Percentiles rank a stretch among this genome's conserved stretches.
These are phyloP conservation scores for Tribolium castaneum DNA, from an alignment of 1,140 invertebrate species.

Conservation along the genomic window DNA sequence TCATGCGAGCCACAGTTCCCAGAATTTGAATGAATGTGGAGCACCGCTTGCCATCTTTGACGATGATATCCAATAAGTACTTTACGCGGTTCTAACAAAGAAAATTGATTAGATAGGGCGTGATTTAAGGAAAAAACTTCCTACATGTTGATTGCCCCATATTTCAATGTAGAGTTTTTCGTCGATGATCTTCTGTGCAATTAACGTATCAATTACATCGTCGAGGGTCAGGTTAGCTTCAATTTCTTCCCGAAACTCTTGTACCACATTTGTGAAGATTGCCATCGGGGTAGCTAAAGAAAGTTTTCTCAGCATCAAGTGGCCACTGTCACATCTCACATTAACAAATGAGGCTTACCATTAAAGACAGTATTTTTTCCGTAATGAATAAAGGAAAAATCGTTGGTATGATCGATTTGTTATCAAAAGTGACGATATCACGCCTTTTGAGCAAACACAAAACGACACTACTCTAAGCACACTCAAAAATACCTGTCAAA, in stretches of 20 bases:
- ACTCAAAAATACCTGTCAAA: constrained; percentile 11
- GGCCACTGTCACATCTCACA: background rate
- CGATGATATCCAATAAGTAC: background rate
- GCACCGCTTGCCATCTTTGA: constrained; percentile 9
- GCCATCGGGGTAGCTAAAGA: constrained; percentile 11
- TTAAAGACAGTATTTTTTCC: background rate
- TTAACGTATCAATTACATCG: constrained; percentile 17
- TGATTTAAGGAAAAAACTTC: background rate
- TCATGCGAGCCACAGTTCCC: background rate
- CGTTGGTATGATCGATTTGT: no score
- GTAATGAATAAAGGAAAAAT: background rate
- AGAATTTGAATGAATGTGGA: constrained; percentile 15
- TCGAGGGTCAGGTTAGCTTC: background rate
- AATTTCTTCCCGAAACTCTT: constrained; percentile 24
- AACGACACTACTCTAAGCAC: background rate
- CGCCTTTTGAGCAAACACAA: background rate
- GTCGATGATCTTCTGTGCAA: background rate
- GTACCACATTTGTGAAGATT: constrained; percentile 8
- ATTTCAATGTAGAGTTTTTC: constrained; percentile 17
- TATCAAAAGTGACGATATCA: background rate
- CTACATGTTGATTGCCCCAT: constrained; percentile 1
- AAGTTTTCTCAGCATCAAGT: background rate
- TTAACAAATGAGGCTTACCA: background rate
- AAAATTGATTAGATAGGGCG: background rate
- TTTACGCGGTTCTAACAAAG: background rate